Conservation (phyloP, 2,113 vertebrate genomes). For the Clarias batrachus region DNA sequence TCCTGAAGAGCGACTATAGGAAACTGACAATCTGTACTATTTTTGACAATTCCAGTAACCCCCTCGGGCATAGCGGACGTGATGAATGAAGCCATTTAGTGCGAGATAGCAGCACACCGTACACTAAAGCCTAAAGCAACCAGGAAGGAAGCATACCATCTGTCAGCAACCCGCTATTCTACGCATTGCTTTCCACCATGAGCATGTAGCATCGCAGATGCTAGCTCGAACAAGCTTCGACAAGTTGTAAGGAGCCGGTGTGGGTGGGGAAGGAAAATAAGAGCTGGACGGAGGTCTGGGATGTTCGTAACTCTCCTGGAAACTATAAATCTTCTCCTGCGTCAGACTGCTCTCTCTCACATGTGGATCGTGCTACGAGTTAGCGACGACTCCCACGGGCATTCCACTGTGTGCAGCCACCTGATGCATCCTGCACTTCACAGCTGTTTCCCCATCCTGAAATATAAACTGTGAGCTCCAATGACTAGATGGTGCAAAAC, state of each 20-base stretch:
- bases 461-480: not conserved
- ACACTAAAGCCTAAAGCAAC: constrained; percentile 55
- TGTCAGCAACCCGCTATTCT: constrained; percentile 57
- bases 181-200: not conserved
- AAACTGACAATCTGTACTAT: constrained; percentile 55
- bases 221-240: constrained; percentile 54
- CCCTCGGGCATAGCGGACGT: constrained; percentile 48
- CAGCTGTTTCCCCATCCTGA: constrained; percentile 45
- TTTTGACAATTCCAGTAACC: constrained; percentile 54
- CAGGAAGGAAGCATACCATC: constrained; percentile 58
- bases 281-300: constrained; percentile 24
- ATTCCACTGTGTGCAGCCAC: constrained; percentile 40
- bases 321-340: constrained; percentile 57
- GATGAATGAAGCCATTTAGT: constrained; percentile 59
- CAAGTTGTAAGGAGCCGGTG: constrained; percentile 44
- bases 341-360: constrained; percentile 64
- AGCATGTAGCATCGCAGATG: not conserved
- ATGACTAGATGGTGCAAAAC: not conserved
- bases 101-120: constrained; percentile 42
- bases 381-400: constrained; percentile 49
- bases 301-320: constrained; percentile 56
- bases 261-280: constrained; percentile 32
- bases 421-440: constrained; percentile 31
- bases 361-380: constrained; percentile 55
- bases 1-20: not conserved